Conservation (phyloP, 2,113 vertebrate genomes). For the Chionodraco myersi region DNA sequence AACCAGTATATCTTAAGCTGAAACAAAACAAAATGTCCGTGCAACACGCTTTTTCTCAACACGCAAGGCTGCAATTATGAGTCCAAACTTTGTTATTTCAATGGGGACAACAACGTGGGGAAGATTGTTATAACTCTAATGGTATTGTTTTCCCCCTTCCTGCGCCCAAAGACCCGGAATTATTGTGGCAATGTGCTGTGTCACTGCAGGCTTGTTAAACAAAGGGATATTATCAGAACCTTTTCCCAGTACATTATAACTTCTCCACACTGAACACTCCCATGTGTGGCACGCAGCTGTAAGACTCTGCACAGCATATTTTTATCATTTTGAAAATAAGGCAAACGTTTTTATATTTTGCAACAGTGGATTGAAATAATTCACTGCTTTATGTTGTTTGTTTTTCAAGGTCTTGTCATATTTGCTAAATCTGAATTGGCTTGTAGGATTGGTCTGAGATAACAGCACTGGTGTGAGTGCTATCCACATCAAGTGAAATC, state of each 20-base stretch:
- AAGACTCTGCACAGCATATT: constrained; percentile 8
- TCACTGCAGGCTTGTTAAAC: constrained; percentile 31
- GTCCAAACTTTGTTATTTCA: constrained; percentile 17
- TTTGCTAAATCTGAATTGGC: constrained; percentile 4
- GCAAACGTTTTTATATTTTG: not conserved
- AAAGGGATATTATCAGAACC: constrained; percentile 37
- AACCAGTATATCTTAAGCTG: constrained; percentile 7
- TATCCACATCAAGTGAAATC: constrained; percentile 61
- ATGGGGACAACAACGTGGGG: not conserved
- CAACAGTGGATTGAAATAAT: not conserved
- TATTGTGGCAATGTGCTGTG: constrained; percentile 20
- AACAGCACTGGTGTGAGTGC: constrained; percentile 24
- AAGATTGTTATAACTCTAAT: constrained; percentile 9
- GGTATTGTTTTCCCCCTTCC: constrained; percentile 8
- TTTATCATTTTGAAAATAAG: not conserved
- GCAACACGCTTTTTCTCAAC: constrained; percentile 19
- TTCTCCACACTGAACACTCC: constrained; percentile 17
- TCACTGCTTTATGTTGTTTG: not conserved
- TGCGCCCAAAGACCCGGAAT: constrained; percentile 12
- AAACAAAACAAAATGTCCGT: constrained; percentile 23
- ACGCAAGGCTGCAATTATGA: not conserved
- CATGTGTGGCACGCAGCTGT: constrained; percentile 4
- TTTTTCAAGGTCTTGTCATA: constrained; percentile 6
- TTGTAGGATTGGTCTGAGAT: constrained; percentile 27
- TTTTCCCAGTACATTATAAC: constrained; percentile 18